Evolutionary conservation across 1,140 invertebrate genomes (phyloP).

Genomic region (Cylas formicarius): DNA sequence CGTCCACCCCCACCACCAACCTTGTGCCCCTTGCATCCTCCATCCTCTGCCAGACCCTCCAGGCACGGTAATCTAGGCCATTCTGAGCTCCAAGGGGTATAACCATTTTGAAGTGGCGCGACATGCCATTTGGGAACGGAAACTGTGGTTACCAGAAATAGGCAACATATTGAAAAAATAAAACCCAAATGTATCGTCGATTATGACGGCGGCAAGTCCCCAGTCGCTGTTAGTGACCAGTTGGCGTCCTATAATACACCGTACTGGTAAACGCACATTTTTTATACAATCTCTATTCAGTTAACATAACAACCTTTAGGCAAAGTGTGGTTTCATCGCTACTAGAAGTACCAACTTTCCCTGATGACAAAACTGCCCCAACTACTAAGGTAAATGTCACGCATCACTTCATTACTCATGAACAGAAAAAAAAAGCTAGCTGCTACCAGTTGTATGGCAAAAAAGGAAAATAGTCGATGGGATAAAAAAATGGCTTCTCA

Average conservation of each 20-base stretch:
- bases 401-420: conserved; percentile 9
- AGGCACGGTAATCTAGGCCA: too few relatives aligned
- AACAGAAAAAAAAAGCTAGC: conserved; percentile 1
- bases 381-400: not conserved
- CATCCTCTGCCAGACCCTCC: too few relatives aligned
- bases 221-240: conserved; percentile 37
- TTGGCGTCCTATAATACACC: conserved; percentile 31
- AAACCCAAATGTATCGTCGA: conserved; percentile 28
- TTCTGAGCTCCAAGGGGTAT: too few relatives aligned
- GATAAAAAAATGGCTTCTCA: conserved; percentile 9
- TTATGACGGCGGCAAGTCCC: conserved; percentile 35
- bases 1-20: too few relatives aligned
- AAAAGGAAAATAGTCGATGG: conserved; percentile 8
- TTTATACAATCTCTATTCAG: not conserved
- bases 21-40: too few relatives aligned
- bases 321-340: conserved; percentile 1
- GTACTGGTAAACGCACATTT: conserved; percentile 23
- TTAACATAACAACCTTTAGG: conserved; percentile 11
- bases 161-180: conserved; percentile 2
- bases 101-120: too few relatives aligned
- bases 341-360: not conserved
- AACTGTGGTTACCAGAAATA: too few relatives aligned
- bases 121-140: too few relatives aligned
- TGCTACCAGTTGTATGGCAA: conserved; percentile 4
- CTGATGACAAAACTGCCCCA: not conserved